These are phyloP conservation scores for Ellobius talpinus DNA, from an alignment of 2,113 vertebrate species.

Conservation along the genomic window DNA sequence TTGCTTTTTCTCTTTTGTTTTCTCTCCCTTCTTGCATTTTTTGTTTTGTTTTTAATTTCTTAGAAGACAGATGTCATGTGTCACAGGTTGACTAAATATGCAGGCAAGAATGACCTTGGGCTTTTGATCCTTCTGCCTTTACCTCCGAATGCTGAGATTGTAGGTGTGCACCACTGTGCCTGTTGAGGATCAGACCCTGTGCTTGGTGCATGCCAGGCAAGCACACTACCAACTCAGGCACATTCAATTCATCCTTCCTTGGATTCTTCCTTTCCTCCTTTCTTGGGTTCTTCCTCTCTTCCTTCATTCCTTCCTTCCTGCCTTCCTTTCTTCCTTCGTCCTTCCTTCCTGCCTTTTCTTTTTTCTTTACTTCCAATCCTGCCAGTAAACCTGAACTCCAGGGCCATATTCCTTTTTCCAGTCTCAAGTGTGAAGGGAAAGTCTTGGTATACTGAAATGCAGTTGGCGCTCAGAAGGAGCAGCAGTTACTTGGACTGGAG, in stretches of 20 bases:
- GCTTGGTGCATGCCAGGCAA: neutral
- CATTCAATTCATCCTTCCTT: no score
- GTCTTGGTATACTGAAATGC: slow-evolving; percentile 24
- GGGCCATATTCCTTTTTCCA: slow-evolving; percentile 1
- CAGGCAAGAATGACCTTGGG: neutral
- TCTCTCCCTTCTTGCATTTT: neutral
- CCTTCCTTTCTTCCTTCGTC: neutral
- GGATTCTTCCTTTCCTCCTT: no score
- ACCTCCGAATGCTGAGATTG: neutral
- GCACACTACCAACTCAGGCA: neutral
- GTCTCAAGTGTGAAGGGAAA: neutral
- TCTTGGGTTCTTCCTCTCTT: neutral
- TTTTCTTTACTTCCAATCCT: neutral
- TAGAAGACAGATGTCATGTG: neutral
- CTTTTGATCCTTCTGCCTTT: neutral
- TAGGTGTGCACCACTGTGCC: neutral
- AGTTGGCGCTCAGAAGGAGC: neutral
- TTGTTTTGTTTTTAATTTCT: neutral
- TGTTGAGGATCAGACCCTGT: neutral
- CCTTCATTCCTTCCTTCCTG: accelerated
- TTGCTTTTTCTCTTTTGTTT: no score
- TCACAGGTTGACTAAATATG: neutral
- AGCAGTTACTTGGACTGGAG: neutral
- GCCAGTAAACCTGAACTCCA: neutral
- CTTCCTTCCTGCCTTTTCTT: no score